Evolutionary conservation across 1,140 invertebrate genomes (phyloP).

Genomic region (Oncopeltus fasciatus): DNA sequence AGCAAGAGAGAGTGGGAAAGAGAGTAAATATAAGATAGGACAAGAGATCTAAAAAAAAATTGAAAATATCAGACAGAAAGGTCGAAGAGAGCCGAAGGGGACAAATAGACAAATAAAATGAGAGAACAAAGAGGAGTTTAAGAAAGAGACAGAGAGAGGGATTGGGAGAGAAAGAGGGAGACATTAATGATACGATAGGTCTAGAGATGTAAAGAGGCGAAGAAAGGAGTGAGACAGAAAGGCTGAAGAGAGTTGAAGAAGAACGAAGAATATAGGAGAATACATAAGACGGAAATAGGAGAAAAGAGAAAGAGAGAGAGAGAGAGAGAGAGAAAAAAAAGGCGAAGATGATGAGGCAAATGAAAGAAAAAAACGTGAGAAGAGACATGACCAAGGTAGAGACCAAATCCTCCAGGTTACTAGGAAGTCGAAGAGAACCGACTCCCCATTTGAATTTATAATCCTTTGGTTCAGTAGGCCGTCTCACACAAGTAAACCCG

Average conservation of each 20-base stretch:
- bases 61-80: too few relatives aligned
- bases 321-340: not conserved
- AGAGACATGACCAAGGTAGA: not conserved
- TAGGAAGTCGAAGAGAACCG: not conserved
- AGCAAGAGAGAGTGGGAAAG: too few relatives aligned
- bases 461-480: not conserved
- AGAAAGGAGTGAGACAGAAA: too few relatives aligned
- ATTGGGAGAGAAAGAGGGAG: not conserved
- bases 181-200: not conserved
- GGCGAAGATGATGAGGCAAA: not conserved
- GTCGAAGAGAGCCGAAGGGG: too few relatives aligned
- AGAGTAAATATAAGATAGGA: too few relatives aligned
- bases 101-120: too few relatives aligned
- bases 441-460: conserved; percentile 4
- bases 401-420: not conserved
- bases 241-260: too few relatives aligned
- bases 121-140: too few relatives aligned
- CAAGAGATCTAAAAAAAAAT: too few relatives aligned
- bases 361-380: not conserved
- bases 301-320: not conserved
- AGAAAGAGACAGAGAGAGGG: not conserved
- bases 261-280: too few relatives aligned
- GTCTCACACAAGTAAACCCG: not conserved
- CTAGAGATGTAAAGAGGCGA: too few relatives aligned
- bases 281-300: too few relatives aligned